Percentiles rank a stretch among this genome's conserved stretches.
phyloP scores from a whole-genome alignment of 1,140 invertebrate genomes.

The Oncopodura yosiiana region DNA sequence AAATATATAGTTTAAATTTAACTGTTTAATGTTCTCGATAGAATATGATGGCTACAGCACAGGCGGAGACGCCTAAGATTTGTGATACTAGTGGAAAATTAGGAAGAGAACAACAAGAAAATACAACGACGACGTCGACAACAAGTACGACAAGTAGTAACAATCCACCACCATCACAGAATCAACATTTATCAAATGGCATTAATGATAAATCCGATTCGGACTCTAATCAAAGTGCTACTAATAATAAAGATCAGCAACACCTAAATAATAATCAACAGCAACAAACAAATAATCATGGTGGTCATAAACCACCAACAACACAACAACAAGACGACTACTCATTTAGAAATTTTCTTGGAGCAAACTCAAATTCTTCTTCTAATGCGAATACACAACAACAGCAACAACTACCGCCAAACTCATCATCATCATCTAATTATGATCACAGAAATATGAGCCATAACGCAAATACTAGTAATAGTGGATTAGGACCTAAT shows the following conservation, averaged over 20 bases:
- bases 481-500: conserved; percentile 6
- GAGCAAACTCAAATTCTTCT: conserved; percentile 3
- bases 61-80: conserved; percentile 31
- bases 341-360: conserved; percentile 14
- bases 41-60: conserved; percentile 25
- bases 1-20: too few species aligned
- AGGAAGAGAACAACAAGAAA: not conserved
- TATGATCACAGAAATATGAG: conserved; percentile 7
- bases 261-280: not conserved
- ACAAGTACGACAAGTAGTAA: conserved; percentile 6
- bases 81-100: conserved; percentile 27
- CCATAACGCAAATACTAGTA: conserved; percentile 14
- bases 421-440: conserved; percentile 7
- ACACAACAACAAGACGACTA: conserved; percentile 7
- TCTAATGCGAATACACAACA: conserved; percentile 11
- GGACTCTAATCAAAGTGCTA: conserved; percentile 9
- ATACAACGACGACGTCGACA: not conserved
- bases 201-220: conserved; percentile 16
- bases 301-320: conserved; percentile 7
- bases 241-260: not conserved
- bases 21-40: conserved; percentile 16
- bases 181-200: conserved; percentile 15
- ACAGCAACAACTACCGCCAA: conserved; percentile 10
- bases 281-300: conserved; percentile 4
- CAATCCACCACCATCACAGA: conserved; percentile 3